phyloP scores from a whole-genome alignment of 1,140 invertebrate genomes.

The Musca vetustissima region DNA sequence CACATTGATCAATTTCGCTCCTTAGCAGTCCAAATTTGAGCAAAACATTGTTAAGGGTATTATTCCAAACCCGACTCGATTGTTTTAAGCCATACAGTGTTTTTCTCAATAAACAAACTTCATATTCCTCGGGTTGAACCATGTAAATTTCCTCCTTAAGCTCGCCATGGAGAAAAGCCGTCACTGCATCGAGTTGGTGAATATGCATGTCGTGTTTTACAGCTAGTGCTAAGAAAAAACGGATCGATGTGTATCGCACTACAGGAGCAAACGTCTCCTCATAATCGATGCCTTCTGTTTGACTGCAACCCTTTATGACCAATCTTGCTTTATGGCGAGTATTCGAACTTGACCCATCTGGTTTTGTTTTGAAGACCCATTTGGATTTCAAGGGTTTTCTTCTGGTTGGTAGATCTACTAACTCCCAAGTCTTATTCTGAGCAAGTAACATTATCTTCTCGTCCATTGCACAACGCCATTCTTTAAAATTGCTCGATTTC shows the following conservation, averaged over 20 bases:
- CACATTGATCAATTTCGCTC: constrained; percentile 38
- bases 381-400: constrained; percentile 32
- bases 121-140: constrained; percentile 38
- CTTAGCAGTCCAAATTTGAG: constrained; percentile 29
- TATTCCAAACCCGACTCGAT: too few relatives aligned
- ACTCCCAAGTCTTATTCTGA: background rate
- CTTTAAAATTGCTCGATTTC: background rate
- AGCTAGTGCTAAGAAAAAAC: constrained; percentile 35
- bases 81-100: too few relatives aligned
- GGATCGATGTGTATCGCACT: too few relatives aligned
- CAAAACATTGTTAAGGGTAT: too few relatives aligned
- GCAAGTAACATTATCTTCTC: background rate
- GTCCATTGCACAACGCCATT: constrained; percentile 15
- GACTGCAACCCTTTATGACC: constrained; percentile 53
- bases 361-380: constrained; percentile 34
- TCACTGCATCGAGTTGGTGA: constrained; percentile 36
- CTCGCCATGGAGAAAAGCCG: constrained; percentile 35
- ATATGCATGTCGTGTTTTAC: constrained; percentile 31
- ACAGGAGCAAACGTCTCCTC: constrained; percentile 33
- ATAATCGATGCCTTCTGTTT: constrained; percentile 45
- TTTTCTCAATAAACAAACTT: too few relatives aligned
- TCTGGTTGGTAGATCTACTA: background rate
- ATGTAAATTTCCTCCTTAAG: constrained; percentile 54
- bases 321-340: constrained; percentile 36
- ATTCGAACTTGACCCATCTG: constrained; percentile 13